These are phyloP conservation scores for Eledone cirrhosa DNA, from an alignment of 2,888 invertebrate species.

Conservation along the genomic window DNA sequence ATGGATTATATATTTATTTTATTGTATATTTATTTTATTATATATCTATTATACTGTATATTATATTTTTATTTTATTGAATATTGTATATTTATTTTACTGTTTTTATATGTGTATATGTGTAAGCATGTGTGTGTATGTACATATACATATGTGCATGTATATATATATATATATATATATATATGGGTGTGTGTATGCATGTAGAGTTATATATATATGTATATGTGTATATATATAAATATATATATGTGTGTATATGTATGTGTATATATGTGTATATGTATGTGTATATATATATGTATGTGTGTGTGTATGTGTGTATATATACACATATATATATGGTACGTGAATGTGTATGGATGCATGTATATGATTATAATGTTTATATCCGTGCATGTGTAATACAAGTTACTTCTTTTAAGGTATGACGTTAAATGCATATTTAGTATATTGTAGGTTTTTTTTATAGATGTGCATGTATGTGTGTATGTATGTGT, in stretches of 20 bases:
- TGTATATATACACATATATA: too few species aligned
- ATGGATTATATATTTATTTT: too few species aligned
- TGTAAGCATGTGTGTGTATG: not conserved
- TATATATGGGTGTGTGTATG: not conserved
- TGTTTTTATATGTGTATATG: not conserved
- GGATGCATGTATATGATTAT: too few species aligned
- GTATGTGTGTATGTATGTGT: constrained; percentile 4
- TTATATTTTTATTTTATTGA: too few species aligned
- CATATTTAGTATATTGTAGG: too few species aligned
- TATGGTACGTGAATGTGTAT: too few species aligned
- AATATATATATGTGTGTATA: constrained; percentile 13
- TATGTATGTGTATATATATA: constrained; percentile 1
- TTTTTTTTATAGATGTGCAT: too few species aligned
- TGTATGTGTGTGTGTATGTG: not conserved
- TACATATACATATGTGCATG: constrained; percentile 4
- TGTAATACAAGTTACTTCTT: too few species aligned
- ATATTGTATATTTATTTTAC: constrained; percentile 5
- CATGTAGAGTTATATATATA: not conserved
- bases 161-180: not conserved
- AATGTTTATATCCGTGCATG: too few species aligned
- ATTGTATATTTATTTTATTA: too few species aligned
- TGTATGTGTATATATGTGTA: constrained; percentile 7
- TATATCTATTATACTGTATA: too few species aligned
- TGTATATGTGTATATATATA: not conserved
- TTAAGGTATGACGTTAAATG: too few species aligned